Percentiles rank a stretch among this genome's conserved stretches.
These are phyloP conservation scores for Metopolophium dirhodum DNA, from an alignment of 1,140 invertebrate species.

Conservation along the genomic window DNA sequence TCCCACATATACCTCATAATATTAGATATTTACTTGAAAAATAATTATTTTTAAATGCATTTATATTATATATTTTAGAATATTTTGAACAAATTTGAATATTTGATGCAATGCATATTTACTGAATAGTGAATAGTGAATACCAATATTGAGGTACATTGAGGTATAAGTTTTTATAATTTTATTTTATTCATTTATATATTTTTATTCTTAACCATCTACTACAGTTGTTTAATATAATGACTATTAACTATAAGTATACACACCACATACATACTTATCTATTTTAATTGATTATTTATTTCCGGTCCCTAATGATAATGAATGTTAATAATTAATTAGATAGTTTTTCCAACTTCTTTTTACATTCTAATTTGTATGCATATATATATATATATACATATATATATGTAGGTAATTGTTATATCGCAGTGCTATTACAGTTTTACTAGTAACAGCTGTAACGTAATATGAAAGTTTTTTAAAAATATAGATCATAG, in stretches of 20 bases:
- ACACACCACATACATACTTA: not conserved
- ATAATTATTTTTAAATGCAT: too few species aligned
- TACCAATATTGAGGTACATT: too few species aligned
- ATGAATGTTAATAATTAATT: not conserved
- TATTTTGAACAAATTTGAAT: too few species aligned
- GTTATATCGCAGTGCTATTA: not conserved
- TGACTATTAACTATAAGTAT: not conserved
- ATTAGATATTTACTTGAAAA: too few species aligned
- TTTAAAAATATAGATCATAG: not conserved
- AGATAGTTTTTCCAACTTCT: not conserved
- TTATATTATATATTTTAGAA: too few species aligned
- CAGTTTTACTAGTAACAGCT: not conserved
- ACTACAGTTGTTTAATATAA: not conserved
- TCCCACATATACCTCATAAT: too few species aligned
- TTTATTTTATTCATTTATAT: not conserved
- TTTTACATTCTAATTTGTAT: not conserved
- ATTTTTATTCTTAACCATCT: not conserved
- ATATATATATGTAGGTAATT: not conserved
- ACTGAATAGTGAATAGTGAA: not conserved
- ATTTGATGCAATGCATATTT: too few species aligned
- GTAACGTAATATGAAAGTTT: not conserved
- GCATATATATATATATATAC: too few species aligned
- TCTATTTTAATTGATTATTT: constrained; percentile 1
- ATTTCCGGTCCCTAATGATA: not conserved
- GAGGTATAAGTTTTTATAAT: not conserved